phyloP scores from a whole-genome alignment of 2,113 vertebrate genomes.

The Pholis gunnellus region DNA sequence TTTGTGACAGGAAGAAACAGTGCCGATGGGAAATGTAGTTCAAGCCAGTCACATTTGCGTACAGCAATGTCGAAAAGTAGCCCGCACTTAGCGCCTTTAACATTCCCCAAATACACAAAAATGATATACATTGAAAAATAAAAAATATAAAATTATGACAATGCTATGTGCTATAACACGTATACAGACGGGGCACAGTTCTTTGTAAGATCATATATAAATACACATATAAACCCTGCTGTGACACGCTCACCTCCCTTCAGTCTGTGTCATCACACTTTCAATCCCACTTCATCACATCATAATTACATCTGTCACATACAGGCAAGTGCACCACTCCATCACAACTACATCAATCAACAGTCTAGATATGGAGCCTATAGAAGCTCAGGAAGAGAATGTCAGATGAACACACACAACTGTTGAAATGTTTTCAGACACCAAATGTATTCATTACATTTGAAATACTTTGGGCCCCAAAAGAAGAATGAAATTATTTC shows the following conservation, averaged over 20 bases:
- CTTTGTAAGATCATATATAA: neutral
- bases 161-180: neutral
- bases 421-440: no score
- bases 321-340: no score
- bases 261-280: neutral
- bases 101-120: neutral
- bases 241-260: neutral
- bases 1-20: neutral
- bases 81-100: neutral
- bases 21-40: conserved; percentile 18
- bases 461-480: no score
- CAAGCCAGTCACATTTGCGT: neutral
- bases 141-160: neutral
- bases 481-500: no score
- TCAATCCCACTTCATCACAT: conserved; percentile 1
- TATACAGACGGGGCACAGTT: neutral
- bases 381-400: no score
- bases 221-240: neutral
- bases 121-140: neutral
- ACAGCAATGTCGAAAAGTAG: neutral
- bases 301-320: no score
- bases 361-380: no score
- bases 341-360: no score
- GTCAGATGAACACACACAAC: no score
- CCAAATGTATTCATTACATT: no score